phyloP scores from a whole-genome alignment of 2,888 invertebrate genomes.

The Holacanthella duospinosa region DNA sequence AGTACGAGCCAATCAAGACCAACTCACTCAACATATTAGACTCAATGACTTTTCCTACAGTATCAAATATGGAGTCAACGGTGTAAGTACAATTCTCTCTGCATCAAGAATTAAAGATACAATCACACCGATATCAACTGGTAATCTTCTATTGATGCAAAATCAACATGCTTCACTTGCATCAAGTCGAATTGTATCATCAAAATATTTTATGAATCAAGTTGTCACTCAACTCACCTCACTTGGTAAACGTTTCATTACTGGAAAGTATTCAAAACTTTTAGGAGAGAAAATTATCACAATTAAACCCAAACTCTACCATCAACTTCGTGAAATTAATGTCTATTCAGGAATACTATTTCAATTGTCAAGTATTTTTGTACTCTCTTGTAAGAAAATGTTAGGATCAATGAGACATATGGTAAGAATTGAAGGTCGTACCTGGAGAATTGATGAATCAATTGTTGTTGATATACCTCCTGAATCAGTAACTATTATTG shows the following conservation, averaged over 20 bases:
- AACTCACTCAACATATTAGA: background rate
- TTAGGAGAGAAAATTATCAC: background rate
- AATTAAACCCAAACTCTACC: background rate
- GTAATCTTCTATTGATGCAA: background rate
- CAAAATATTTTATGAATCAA: background rate
- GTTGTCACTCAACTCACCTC: background rate
- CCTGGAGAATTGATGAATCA: no score
- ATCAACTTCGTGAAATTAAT: background rate
- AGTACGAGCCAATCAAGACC: background rate
- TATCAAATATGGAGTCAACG: background rate
- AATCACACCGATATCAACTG: background rate
- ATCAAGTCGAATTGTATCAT: background rate
- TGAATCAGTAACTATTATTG: background rate
- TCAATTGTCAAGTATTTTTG: conserved; percentile 4
- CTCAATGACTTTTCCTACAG: background rate
- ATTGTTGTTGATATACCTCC: background rate
- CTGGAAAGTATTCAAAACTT: background rate
- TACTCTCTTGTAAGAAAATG: conserved; percentile 1
- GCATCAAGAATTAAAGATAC: background rate
- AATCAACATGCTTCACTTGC: background rate
- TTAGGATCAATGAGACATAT: background rate
- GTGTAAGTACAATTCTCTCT: background rate
- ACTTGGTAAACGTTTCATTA: background rate
- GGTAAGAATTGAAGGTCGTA: background rate
- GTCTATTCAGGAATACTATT: conserved; percentile 8